Evolutionary conservation across 2,888 invertebrate genomes (phyloP).

Genomic region (Uropetala carovei): DNA sequence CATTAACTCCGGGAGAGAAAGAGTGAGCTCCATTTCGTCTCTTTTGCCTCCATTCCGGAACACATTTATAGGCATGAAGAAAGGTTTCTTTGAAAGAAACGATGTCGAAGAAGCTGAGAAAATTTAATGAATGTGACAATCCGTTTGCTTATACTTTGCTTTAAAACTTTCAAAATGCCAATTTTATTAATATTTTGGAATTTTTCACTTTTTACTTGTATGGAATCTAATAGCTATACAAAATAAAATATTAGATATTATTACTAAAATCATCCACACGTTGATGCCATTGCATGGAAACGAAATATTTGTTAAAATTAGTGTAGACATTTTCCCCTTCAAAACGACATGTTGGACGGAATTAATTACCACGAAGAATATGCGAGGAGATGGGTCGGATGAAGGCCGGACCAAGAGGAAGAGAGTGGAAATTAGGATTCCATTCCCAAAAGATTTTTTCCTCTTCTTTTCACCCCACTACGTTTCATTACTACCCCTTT

Average conservation of each 20-base stretch:
- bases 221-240: too few relatives aligned
- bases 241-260: too few relatives aligned
- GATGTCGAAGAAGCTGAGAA: too few relatives aligned
- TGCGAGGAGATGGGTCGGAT: neutral
- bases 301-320: neutral
- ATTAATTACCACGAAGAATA: neutral
- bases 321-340: neutral
- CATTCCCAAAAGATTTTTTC: conserved; percentile 20
- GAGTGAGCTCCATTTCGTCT: neutral
- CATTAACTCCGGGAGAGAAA: neutral
- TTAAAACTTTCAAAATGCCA: too few relatives aligned
- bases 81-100: neutral
- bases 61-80: neutral
- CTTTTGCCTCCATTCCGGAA: neutral
- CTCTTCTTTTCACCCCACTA: neutral
- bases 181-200: too few relatives aligned
- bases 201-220: too few relatives aligned
- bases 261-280: too few relatives aligned
- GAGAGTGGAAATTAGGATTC: conserved; percentile 16
- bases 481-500: conserved; percentile 50
- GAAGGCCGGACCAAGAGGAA: neutral
- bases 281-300: too few relatives aligned
- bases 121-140: too few relatives aligned
- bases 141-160: too few relatives aligned
- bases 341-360: neutral